Evolutionary conservation across 2,888 invertebrate species (phyloP).

Genomic region (Melieria crassipennis): DNA sequence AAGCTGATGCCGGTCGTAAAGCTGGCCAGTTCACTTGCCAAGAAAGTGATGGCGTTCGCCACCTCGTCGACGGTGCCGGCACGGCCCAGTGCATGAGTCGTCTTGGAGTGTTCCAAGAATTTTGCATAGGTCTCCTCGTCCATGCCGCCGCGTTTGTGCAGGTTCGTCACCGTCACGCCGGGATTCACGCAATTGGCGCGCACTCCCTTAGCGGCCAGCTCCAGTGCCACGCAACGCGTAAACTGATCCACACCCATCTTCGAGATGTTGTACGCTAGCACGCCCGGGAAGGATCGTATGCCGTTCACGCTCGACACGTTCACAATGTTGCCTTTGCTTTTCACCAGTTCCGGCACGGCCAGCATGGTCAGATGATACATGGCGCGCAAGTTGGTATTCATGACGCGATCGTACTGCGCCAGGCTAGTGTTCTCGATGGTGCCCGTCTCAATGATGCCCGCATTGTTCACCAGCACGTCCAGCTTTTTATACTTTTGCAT

Average conservation of each 20-base stretch:
- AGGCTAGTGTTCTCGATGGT: constrained; percentile 83
- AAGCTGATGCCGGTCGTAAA: constrained; percentile 79
- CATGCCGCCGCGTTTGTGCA: constrained; percentile 84
- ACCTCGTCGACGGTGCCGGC: constrained; percentile 87
- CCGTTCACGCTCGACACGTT: constrained; percentile 95
- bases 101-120: constrained; percentile 83
- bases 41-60: constrained; percentile 86
- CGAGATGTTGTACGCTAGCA: constrained; percentile 91
- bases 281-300: constrained; percentile 84
- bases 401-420: constrained; percentile 85
- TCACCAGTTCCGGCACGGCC: constrained; percentile 82
- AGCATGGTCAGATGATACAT: constrained; percentile 83
- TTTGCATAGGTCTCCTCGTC: constrained; percentile 78
- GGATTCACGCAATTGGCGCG: constrained; percentile 93
- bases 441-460: constrained; percentile 84
- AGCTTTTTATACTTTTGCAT: constrained; percentile 74
- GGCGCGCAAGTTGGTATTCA: constrained; percentile 86
- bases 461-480: constrained; percentile 86
- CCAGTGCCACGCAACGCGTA: constrained; percentile 88
- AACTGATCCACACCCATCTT: constrained; percentile 95
- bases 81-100: constrained; percentile 89
- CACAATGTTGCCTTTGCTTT: constrained; percentile 85
- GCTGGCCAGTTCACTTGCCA: constrained; percentile 80
- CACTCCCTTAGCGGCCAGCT: constrained; percentile 80
- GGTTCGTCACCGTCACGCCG: constrained; percentile 88